phyloP scores from a whole-genome alignment of 2,888 invertebrate species.

The Epinotia nisella region DNA sequence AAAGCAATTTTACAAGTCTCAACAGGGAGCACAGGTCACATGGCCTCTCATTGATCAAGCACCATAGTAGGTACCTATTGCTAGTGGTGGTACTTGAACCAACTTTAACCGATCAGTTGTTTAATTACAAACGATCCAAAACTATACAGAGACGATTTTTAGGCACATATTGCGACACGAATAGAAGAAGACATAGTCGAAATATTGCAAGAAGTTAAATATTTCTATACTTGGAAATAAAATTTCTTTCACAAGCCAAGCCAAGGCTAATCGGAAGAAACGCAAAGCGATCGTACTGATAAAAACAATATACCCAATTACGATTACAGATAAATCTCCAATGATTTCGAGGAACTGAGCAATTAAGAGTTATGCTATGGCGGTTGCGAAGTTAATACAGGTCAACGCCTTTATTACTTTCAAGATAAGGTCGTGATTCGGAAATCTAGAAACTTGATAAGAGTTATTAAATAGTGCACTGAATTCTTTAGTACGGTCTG shows the following conservation, averaged over 20 bases:
- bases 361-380: conserved; percentile 4
- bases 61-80: no score
- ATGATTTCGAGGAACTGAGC: conserved; percentile 21
- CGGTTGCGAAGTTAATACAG: conserved; percentile 4
- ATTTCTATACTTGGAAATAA: background rate
- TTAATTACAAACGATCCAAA: no score
- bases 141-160: no score
- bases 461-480: conserved; percentile 25
- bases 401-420: conserved; percentile 16
- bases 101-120: no score
- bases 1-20: no score
- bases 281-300: conserved; percentile 20
- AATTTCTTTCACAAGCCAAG: conserved; percentile 16
- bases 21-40: no score
- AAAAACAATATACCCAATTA: conserved; percentile 10
- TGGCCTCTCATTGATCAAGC: no score
- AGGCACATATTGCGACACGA: no score
- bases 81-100: no score
- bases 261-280: background rate
- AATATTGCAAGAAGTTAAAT: background rate
- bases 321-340: conserved; percentile 31
- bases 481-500: conserved; percentile 56
- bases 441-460: background rate
- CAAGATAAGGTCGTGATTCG: conserved; percentile 15
- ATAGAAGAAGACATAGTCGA: no score